Evolutionary conservation across 2,113 vertebrate genomes (phyloP).

Genomic region (Toxotes chatareus): DNA sequence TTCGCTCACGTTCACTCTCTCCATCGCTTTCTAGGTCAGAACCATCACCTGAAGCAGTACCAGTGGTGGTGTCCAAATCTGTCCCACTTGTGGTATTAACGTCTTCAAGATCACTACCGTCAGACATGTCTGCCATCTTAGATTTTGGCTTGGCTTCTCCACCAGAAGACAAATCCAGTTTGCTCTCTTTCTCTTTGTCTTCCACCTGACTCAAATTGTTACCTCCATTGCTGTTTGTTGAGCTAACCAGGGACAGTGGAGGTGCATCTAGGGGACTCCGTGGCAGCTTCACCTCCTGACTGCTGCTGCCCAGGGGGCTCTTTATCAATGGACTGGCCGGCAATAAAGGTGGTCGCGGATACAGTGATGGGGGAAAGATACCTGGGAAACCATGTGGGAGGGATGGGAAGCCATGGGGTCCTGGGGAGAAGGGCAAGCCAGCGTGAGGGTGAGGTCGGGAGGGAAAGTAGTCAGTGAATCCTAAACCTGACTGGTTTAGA

Average conservation of each 20-base stretch:
- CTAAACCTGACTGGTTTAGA: conserved; percentile 91
- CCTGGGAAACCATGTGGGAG: conserved; percentile 91
- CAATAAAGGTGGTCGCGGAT: conserved; percentile 94
- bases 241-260: conserved; percentile 87
- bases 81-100: conserved; percentile 97
- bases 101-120: conserved; percentile 98
- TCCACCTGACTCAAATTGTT: conserved; percentile 76
- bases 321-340: conserved; percentile 94
- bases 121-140: conserved; percentile 93
- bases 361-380: conserved; percentile 94
- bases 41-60: conserved; percentile 91
- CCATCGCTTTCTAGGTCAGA: conserved; percentile 95
- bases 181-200: conserved; percentile 87
- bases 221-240: conserved; percentile 84
- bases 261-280: conserved; percentile 89
- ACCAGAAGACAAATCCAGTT: conserved; percentile 86
- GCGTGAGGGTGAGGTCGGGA: conserved; percentile 90
- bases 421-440: conserved; percentile 89
- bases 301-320: conserved; percentile 89
- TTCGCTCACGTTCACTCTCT: conserved; percentile 87
- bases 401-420: conserved; percentile 87
- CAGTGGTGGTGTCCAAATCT: conserved; percentile 96
- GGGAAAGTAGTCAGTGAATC: conserved; percentile 94
- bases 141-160: conserved; percentile 88
- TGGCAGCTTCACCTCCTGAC: conserved; percentile 91